Base-by-base conservation (phyloP, 1,140 invertebrate species). In the Ceratina japonica region DNA sequence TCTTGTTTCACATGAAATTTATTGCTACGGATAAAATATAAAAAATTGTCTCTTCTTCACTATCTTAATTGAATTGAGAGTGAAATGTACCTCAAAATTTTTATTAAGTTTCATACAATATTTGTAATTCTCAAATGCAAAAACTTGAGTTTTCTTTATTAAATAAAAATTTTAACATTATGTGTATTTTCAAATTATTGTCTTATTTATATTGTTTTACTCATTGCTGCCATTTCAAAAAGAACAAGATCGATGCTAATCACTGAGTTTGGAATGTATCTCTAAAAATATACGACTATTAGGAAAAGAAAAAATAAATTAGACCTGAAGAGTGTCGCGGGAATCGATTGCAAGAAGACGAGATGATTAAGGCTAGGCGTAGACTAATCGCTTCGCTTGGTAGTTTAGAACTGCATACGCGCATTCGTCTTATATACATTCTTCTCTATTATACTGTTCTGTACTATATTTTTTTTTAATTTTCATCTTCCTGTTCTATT, bases 331-430 rank as follows among this genome's bases (percentile, higher is more conserved):
- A 83, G 70, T 59, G 27, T 52, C 79, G 54, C 68, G 73, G 27
- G 69, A 58, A 81, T 81, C 79, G 83, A 76, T 31, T 51, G 51
- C 20, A 61, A 70, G 15, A 27, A 27, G 52, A 63, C 49, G 3
- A 24, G 61, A 24, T 16, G 27, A 77, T 71, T 44, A 71, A 63
- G 22, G 37, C 31, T 78, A 54, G 68, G 13, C 13, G 65, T 82
- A 82, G 70, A 82, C 49, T 75, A 82, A 62, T 24, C 59, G 80
- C 82, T 81, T 85, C 61, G 80, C 86, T 84, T 83, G 20, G 24
- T 80, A 81, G 77, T 68, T 59, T 59, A 75, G 56, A 54, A 51
- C 10, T 74, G 77, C 70, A 52, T 74, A 78, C n/a, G 65, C 37
- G 56, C 59, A 83, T 54, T 51, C 31, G 52, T 56, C 27, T 56